Evolutionary conservation across 2,888 invertebrate genomes (phyloP).

Genomic region (Malthinus flaveolus): DNA sequence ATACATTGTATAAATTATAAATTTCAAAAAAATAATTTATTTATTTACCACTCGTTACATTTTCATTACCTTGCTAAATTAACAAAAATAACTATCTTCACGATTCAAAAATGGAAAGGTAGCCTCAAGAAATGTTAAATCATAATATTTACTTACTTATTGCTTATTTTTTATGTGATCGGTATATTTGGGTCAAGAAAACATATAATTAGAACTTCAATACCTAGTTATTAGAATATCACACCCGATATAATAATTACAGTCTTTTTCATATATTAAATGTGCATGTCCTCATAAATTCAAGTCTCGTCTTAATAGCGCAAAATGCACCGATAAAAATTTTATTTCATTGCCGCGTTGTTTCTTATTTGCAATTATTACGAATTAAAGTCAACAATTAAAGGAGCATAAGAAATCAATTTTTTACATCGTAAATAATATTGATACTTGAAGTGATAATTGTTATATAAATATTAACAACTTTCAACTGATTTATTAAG

Average conservation of each 20-base stretch:
- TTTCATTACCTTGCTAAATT: slow-evolving; percentile 6
- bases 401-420: background rate
- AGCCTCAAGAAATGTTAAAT: slow-evolving; percentile 8
- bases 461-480: no score
- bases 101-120: slow-evolving; percentile 4
- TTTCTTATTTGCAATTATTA: background rate
- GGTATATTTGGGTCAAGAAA: slow-evolving; percentile 24
- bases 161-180: slow-evolving; percentile 1
- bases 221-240: slow-evolving; percentile 13
- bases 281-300: slow-evolving; percentile 2
- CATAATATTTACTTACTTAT: background rate
- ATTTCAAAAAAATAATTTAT: background rate
- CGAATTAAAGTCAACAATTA: background rate
- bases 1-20: no score
- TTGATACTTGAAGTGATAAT: background rate
- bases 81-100: background rate
- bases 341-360: background rate
- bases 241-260: slow-evolving; percentile 22
- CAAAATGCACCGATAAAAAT: background rate
- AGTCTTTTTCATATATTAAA: slow-evolving; percentile 6
- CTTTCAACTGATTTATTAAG: no score
- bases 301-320: background rate
- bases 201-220: slow-evolving; percentile 16
- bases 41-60: background rate
- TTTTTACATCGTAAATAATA: background rate